Evolutionary conservation across 2,888 invertebrate species (phyloP), one percentile per base, ranked within the genome.

Genomic region (Leucophora obtusa): DNA sequence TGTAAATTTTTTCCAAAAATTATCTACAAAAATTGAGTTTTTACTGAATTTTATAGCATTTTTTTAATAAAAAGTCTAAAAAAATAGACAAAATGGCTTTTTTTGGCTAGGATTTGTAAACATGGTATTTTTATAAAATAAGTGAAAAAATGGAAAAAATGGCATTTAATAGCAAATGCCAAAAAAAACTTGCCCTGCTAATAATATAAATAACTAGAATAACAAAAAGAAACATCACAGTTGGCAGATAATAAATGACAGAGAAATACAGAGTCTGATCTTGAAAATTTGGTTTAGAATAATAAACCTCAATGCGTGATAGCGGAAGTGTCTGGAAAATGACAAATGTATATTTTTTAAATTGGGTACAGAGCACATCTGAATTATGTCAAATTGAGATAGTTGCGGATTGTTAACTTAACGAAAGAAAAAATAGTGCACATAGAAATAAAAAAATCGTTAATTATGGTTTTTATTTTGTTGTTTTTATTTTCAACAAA

Each of bases 301-400:
- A 66, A 66, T 73, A 66, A 73, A 59, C 38, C 66, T 73, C 72
- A 63, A 28, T 51, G 69, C 24, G 62, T 68, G 68, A 62, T 62
- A 75, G 68, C 60, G 66, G 68, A 68, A 68, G 68, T 75, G 68
- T 68, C 54, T 62, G 33, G 50, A 51, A 79, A 76, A 72, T 80
- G 80, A 76, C 76, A 76, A 80, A 80, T 80, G 75, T 65, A 63
- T 66, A 58, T 81, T 69, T 80, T 54, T 68, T 65, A 38, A 51
- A 35, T 28, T 66, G 71, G 60, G 58, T 50, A 58, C 54, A 63
- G 56, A 68, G 63, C 69, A 65, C 79, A 76, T 77, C 82, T 70
- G 68, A 81, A 77, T 82, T 82, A 80, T 80, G 76, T 82, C 82
- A 82, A 82, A 68, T 70, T 66, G 54, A 79, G 77, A 77, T 76